phyloP scores from a whole-genome alignment of 2,888 invertebrate genomes.

The Neria commutata region DNA sequence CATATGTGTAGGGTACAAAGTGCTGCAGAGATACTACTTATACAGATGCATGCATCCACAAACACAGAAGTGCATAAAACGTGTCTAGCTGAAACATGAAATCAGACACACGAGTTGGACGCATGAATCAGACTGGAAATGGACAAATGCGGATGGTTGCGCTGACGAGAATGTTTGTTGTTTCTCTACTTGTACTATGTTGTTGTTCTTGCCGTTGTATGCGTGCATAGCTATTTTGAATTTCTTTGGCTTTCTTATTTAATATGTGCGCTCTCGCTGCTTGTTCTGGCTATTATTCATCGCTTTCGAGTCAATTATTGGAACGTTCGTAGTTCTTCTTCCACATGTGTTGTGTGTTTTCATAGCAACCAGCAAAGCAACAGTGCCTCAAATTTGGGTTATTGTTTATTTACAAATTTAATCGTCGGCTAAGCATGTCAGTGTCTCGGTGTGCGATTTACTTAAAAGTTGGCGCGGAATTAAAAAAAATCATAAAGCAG shows the following conservation, averaged over 20 bases:
- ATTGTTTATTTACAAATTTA: no score
- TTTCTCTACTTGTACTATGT: background rate
- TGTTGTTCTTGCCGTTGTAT: constrained; percentile 7
- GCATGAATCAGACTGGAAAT: constrained; percentile 58
- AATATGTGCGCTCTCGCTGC: no score
- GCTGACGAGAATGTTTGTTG: constrained; percentile 15
- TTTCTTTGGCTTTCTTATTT: background rate
- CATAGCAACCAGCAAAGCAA: no score
- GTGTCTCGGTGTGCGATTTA: no score
- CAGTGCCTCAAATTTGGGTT: no score
- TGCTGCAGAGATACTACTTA: background rate
- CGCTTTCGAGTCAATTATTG: no score
- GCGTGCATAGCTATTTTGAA: constrained; percentile 1
- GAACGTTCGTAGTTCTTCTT: no score
- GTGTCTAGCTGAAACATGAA: constrained; percentile 2
- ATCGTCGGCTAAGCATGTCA: no score
- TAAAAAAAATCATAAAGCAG: no score
- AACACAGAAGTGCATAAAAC: constrained; percentile 4
- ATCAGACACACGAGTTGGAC: constrained; percentile 27
- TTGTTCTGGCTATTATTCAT: no score
- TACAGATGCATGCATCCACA: constrained; percentile 5
- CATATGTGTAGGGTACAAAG: background rate
- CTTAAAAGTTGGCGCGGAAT: no score
- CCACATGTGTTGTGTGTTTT: no score
- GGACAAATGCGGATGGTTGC: constrained; percentile 15